These are phyloP conservation scores for Brevipalpus yothersi DNA, from an alignment of 1,140 invertebrate species.

Conservation along the genomic window DNA sequence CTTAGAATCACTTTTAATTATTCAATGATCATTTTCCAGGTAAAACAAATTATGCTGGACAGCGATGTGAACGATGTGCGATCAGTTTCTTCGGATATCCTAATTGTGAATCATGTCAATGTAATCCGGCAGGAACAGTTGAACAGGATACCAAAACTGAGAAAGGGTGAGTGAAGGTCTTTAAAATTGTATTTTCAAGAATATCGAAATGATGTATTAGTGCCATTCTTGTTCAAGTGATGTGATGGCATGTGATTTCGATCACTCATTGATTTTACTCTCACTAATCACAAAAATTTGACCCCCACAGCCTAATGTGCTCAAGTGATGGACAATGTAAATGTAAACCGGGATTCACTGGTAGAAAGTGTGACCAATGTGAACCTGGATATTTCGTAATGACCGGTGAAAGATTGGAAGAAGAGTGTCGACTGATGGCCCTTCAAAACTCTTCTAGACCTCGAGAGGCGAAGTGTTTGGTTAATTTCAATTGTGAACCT, in stretches of 20 bases:
- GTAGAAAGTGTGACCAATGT: constrained; percentile 52
- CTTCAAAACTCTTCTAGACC: constrained; percentile 70
- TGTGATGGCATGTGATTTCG: no score
- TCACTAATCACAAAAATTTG: no score
- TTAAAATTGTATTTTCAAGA: no score
- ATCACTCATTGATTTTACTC: no score
- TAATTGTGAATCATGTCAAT: constrained; percentile 63
- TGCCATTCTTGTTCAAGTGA: no score
- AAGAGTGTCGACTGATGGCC: constrained; percentile 29
- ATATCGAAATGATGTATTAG: no score
- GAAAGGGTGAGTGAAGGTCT: no score
- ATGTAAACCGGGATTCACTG: constrained; percentile 56
- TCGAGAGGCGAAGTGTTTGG: constrained; percentile 33
- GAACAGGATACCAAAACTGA: constrained; percentile 49
- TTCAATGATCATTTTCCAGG: no score
- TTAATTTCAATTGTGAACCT: constrained; percentile 40
- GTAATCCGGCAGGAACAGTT: constrained; percentile 62
- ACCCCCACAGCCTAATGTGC: no score
- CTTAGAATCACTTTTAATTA: no score
- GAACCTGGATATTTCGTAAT: constrained; percentile 67
- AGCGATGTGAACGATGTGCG: constrained; percentile 47
- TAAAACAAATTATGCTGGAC: constrained; percentile 46
- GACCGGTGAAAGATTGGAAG: constrained; percentile 24
- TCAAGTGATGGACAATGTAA: constrained; percentile 40
- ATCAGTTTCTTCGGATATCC: constrained; percentile 71